These are phyloP conservation scores for Eleginops maclovinus DNA, from an alignment of 2,113 vertebrate genomes.

Conservation along the genomic window DNA sequence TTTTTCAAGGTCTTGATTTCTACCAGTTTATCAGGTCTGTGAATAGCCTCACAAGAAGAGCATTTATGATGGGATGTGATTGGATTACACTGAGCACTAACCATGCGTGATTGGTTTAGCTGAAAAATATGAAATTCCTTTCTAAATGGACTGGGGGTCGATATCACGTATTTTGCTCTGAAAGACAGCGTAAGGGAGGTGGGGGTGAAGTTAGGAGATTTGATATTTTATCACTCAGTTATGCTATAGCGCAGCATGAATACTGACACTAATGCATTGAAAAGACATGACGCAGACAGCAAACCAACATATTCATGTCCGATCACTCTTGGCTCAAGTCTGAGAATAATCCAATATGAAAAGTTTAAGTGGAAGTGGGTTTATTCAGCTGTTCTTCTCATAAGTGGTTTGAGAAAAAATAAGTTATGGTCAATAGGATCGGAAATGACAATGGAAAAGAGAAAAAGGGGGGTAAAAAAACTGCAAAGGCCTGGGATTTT, in stretches of 20 bases:
- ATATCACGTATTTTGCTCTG: slow-evolving; percentile 74
- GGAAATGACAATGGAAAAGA: slow-evolving; percentile 64
- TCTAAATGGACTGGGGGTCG: slow-evolving; percentile 79
- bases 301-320: slow-evolving; percentile 73
- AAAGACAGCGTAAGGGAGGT: slow-evolving; percentile 43
- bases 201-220: slow-evolving; percentile 65
- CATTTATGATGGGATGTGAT: slow-evolving; percentile 78
- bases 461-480: slow-evolving; percentile 13
- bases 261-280: slow-evolving; percentile 81
- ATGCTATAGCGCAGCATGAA: slow-evolving; percentile 74
- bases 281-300: slow-evolving; percentile 74
- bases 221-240: slow-evolving; percentile 85
- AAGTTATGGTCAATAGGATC: slow-evolving; percentile 62
- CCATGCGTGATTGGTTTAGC: slow-evolving; percentile 84
- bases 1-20: slow-evolving; percentile 81
- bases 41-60: slow-evolving; percentile 71
- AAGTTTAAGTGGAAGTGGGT: slow-evolving; percentile 69
- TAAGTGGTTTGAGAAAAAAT: slow-evolving; percentile 65
- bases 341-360: slow-evolving; percentile 71
- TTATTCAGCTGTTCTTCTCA: slow-evolving; percentile 68
- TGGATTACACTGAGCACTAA: slow-evolving; percentile 84
- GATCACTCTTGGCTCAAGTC: slow-evolving; percentile 68
- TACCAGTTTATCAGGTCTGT: slow-evolving; percentile 79
- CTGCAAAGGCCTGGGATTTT: slow-evolving; percentile 50
- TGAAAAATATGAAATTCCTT: slow-evolving; percentile 85